Conservation (phyloP, 53 echinoderm and acorn worm species). For the Holothuria leucospilota region DNA sequence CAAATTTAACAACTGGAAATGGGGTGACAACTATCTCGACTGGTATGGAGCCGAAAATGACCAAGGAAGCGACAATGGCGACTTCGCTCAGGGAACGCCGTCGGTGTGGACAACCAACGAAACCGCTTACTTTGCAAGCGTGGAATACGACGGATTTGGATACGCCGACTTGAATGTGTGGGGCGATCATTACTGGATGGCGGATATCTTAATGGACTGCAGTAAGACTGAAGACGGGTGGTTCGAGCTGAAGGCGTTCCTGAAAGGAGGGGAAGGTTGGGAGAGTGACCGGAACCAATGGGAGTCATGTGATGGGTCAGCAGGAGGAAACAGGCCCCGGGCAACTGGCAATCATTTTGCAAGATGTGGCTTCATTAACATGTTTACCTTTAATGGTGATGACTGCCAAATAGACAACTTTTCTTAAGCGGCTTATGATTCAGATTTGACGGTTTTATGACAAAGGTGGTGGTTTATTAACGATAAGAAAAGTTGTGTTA, state of each 20-base stretch:
- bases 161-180: constrained; percentile 74
- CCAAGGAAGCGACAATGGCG: constrained; percentile 32
- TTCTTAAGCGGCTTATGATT: not conserved
- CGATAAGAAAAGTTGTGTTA: too few species aligned
- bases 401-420: constrained; percentile 59
- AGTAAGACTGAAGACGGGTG: constrained; percentile 70
- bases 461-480: too few species aligned
- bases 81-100: constrained; percentile 59
- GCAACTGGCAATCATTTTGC: constrained; percentile 62
- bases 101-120: constrained; percentile 88
- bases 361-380: constrained; percentile 62
- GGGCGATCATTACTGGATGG: constrained; percentile 91
- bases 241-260: constrained; percentile 84
- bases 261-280: constrained; percentile 75
- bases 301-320: constrained; percentile 38
- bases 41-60: constrained; percentile 78
- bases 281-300: constrained; percentile 67
- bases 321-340: constrained; percentile 55
- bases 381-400: constrained; percentile 48
- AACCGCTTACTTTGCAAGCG: constrained; percentile 40
- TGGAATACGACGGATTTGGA: constrained; percentile 67
- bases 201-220: constrained; percentile 78
- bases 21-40: constrained; percentile 65
- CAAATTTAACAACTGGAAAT: constrained; percentile 67
- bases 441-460: too few species aligned